Percentiles rank a stretch among this genome's conserved stretches.
These are phyloP conservation scores for Tyto alba DNA, from an alignment of 2,113 vertebrate genomes.

Conservation along the genomic window DNA sequence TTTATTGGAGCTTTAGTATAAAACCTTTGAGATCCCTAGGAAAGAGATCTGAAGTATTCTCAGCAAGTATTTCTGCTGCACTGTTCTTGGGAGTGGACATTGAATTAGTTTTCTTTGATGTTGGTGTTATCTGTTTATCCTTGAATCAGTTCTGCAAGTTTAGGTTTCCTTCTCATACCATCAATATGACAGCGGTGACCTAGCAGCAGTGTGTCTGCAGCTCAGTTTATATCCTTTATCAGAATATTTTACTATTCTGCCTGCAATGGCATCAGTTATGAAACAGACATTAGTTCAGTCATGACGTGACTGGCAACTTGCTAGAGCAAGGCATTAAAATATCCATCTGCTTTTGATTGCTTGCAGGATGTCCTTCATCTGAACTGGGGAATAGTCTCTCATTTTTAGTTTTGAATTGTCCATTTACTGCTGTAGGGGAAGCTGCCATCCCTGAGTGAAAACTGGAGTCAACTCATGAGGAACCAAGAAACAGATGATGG, in stretches of 20 bases:
- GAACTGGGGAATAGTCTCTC: background rate
- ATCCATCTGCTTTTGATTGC: background rate
- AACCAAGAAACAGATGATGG: background rate
- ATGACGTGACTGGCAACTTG: background rate
- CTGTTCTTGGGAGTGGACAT: accelerated
- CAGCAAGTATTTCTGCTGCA: background rate
- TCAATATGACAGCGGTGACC: background rate
- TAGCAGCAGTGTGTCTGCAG: background rate
- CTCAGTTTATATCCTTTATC: background rate
- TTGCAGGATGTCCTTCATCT: background rate
- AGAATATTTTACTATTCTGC: background rate
- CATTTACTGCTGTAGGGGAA: background rate
- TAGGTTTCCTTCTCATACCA: background rate
- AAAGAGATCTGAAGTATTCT: background rate
- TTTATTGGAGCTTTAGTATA: background rate
- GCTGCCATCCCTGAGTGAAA: background rate
- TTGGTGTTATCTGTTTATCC: background rate
- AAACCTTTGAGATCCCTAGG: background rate
- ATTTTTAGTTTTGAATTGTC: background rate
- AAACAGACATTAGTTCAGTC: background rate
- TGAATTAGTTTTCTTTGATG: background rate
- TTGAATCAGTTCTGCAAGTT: background rate
- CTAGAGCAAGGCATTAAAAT: background rate
- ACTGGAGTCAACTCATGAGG: background rate
- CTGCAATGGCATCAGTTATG: background rate